A percentile compares a stretch with the other conserved stretches of the same genome.
Conservation (phyloP, 2,113 vertebrate genomes). For the Tenrec ecaudatus region DNA sequence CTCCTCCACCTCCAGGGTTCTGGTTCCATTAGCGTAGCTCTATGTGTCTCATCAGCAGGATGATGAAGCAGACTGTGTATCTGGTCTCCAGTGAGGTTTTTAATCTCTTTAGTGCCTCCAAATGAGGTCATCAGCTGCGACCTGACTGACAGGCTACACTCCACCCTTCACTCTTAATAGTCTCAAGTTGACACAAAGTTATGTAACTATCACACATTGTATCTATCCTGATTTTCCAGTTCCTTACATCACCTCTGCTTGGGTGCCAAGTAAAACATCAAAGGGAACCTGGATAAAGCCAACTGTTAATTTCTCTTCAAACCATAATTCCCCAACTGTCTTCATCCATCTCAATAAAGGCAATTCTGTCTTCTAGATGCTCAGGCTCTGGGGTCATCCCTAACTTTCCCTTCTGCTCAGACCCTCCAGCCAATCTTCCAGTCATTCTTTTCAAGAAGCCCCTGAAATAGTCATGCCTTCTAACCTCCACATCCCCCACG, state of each 20-base stretch:
- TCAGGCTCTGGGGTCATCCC: neutral
- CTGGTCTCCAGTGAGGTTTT: no score
- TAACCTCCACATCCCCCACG: neutral
- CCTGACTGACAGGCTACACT: no score
- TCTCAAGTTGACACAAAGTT: no score
- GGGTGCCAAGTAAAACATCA: neutral
- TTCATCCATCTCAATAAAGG: neutral
- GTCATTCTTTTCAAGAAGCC: neutral
- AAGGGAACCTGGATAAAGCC: neutral
- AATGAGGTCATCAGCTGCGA: no score
- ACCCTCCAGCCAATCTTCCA: neutral
- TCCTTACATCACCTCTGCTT: neutral
- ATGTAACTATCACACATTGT: no score
- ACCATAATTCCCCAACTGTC: neutral
- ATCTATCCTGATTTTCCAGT: neutral
- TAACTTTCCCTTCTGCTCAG: neutral
- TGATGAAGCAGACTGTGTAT: no score
- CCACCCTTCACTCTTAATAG: no score
- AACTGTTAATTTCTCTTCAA: conserved; percentile 16
- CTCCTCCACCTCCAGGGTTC: no score
- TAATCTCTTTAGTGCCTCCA: no score
- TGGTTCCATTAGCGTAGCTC: no score
- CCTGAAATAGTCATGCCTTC: neutral
- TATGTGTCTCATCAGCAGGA: no score
- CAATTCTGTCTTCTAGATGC: neutral